Evolutionary conservation across 2,797 vertebrate genomes (phyloP).

Genomic region (Toxotes lorentzi): DNA sequence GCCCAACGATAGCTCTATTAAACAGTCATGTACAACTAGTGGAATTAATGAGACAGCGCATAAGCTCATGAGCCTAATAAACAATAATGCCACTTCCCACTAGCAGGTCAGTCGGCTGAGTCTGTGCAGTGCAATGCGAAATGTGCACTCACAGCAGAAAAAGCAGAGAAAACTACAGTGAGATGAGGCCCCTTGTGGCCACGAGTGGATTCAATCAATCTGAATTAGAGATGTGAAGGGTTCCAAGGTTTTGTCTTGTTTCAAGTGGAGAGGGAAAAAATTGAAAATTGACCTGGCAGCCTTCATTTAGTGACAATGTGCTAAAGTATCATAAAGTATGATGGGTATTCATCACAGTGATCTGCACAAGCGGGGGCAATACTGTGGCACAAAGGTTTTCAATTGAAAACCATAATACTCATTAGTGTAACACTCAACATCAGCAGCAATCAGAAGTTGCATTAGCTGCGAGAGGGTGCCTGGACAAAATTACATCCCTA

Average conservation of each 20-base stretch:
- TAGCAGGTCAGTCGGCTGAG: slow-evolving; percentile 53
- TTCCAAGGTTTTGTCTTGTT: slow-evolving; percentile 82
- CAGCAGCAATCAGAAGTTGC: slow-evolving; percentile 83
- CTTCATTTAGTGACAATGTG: slow-evolving; percentile 83
- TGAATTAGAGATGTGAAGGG: slow-evolving; percentile 82
- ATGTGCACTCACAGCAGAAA: slow-evolving; percentile 71
- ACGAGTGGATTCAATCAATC: slow-evolving; percentile 84
- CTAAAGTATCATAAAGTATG: slow-evolving; percentile 84
- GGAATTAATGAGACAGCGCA: slow-evolving; percentile 50
- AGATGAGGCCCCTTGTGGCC: slow-evolving; percentile 81
- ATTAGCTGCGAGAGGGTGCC: slow-evolving; percentile 78
- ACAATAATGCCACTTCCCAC: slow-evolving; percentile 50
- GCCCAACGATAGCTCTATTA: slow-evolving; percentile 15
- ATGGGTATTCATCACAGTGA: slow-evolving; percentile 84
- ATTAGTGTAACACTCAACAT: slow-evolving; percentile 84
- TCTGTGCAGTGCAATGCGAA: slow-evolving; percentile 55
- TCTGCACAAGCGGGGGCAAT: slow-evolving; percentile 81
- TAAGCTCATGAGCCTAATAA: slow-evolving; percentile 33
- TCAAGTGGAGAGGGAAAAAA: slow-evolving; percentile 80
- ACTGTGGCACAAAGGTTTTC: slow-evolving; percentile 82
- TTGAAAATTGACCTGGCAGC: slow-evolving; percentile 84
- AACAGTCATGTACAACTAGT: not conserved
- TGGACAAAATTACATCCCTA: slow-evolving; percentile 65
- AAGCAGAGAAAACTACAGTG: slow-evolving; percentile 70
- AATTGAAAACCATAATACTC: slow-evolving; percentile 85